These are phyloP conservation scores for Erebia palarica DNA, from an alignment of 2,888 invertebrate species.

Conservation along the genomic window DNA sequence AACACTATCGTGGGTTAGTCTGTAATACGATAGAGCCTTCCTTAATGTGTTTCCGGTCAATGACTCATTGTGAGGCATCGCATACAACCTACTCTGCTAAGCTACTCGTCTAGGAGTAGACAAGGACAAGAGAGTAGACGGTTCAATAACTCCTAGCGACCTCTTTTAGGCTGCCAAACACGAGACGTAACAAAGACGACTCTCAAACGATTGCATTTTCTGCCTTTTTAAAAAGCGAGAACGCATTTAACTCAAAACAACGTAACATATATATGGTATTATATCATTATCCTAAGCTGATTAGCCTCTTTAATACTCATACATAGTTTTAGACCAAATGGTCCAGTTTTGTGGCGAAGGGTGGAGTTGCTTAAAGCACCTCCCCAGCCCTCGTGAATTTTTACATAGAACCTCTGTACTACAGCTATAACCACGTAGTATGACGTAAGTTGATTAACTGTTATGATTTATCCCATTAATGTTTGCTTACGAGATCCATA, in stretches of 20 bases:
- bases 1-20: constrained; percentile 5
- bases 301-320: too few species aligned
- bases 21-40: constrained; percentile 9
- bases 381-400: not conserved
- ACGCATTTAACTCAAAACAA: too few species aligned
- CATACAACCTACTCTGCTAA: constrained; percentile 5
- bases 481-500: constrained; percentile 20
- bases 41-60: constrained; percentile 35
- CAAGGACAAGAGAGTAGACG: too few species aligned
- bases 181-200: too few species aligned
- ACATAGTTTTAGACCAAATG: not conserved
- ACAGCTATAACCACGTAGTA: constrained; percentile 17
- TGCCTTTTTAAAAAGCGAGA: too few species aligned
- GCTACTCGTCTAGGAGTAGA: not conserved
- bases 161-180: too few species aligned
- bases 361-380: not conserved
- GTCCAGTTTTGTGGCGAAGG: not conserved
- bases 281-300: too few species aligned
- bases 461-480: constrained; percentile 27
- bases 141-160: too few species aligned
- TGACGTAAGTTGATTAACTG: constrained; percentile 26
- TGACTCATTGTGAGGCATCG: constrained; percentile 33
- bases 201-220: too few species aligned
- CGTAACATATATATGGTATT: too few species aligned
- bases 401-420: constrained; percentile 16